Conservation (phyloP, 1,140 invertebrate genomes). For the Phortica variegata region DNA sequence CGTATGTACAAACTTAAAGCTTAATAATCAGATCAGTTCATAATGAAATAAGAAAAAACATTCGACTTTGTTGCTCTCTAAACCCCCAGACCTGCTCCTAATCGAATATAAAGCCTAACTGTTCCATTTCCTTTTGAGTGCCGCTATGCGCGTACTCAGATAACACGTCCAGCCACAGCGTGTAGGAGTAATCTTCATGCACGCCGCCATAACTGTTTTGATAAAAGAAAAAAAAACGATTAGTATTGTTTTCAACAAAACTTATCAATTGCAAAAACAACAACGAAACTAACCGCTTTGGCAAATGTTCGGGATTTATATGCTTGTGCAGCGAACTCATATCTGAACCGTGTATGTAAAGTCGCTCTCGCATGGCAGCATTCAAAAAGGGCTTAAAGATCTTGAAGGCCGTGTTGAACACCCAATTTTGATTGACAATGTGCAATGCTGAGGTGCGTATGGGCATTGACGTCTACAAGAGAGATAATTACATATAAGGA, state of each 20-base stretch:
- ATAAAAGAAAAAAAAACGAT: background rate
- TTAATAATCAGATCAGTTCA: background rate
- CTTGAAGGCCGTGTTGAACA: conserved; percentile 75
- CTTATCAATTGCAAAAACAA: background rate
- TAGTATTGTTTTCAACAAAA: background rate
- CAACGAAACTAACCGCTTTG: conserved; percentile 61
- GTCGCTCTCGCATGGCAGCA: conserved; percentile 66
- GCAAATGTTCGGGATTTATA: conserved; percentile 68
- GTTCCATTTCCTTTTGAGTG: conserved; percentile 67
- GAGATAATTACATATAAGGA: background rate
- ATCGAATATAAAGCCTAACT: conserved; percentile 59
- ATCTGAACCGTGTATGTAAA: conserved; percentile 76
- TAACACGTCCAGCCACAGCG: conserved; percentile 67
- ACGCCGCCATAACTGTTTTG: conserved; percentile 64
- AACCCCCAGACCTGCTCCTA: background rate
- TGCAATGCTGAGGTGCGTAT: conserved; percentile 73
- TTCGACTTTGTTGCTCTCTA: background rate
- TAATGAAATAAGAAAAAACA: background rate
- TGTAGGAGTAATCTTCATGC: conserved; percentile 70
- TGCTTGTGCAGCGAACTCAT: conserved; percentile 75
- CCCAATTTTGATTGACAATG: conserved; percentile 76
- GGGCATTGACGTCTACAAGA: conserved; percentile 68
- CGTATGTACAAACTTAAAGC: too few relatives aligned
- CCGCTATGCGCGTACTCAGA: conserved; percentile 60
- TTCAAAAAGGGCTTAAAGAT: conserved; percentile 76